Percentiles rank a stretch among this genome's conserved stretches.
Evolutionary conservation across 2,888 invertebrate species (phyloP).

Genomic region (Lydus trimaculatus): DNA sequence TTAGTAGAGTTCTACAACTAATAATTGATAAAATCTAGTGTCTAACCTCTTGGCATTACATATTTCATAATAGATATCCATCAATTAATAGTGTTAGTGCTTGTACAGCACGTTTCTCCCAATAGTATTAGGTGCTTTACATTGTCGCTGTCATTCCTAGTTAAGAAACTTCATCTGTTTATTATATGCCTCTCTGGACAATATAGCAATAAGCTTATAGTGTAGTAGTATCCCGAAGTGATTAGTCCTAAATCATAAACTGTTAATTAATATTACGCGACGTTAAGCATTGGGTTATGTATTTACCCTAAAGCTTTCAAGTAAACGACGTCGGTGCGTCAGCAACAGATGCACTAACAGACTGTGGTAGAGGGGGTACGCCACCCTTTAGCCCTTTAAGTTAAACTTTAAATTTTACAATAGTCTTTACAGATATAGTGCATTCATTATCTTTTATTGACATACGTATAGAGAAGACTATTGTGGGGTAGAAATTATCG

Average conservation of each 20-base stretch:
- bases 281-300: neutral
- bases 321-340: conserved; percentile 9
- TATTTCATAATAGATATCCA: conserved; percentile 35
- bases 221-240: neutral
- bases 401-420: conserved; percentile 28
- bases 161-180: conserved; percentile 43
- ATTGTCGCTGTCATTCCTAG: conserved; percentile 48
- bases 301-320: conserved; percentile 7
- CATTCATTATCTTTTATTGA: conserved; percentile 34
- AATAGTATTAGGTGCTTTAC: conserved; percentile 43
- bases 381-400: neutral
- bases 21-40: neutral
- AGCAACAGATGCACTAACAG: conserved; percentile 22
- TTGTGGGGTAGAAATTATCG: conserved; percentile 20
- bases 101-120: conserved; percentile 45
- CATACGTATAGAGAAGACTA: conserved; percentile 16
- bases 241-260: conserved; percentile 9
- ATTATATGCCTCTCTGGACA: conserved; percentile 7
- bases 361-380: conserved; percentile 7
- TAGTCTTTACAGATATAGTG: conserved; percentile 12
- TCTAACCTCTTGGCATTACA: neutral
- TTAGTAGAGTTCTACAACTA: neutral
- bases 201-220: neutral
- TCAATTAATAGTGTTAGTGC: conserved; percentile 49
- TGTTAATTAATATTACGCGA: conserved; percentile 9